A percentile compares a stretch with the other conserved stretches of the same genome.
phyloP scores from a whole-genome alignment of 2,888 invertebrate species.

The Calliphora vomitoria region DNA sequence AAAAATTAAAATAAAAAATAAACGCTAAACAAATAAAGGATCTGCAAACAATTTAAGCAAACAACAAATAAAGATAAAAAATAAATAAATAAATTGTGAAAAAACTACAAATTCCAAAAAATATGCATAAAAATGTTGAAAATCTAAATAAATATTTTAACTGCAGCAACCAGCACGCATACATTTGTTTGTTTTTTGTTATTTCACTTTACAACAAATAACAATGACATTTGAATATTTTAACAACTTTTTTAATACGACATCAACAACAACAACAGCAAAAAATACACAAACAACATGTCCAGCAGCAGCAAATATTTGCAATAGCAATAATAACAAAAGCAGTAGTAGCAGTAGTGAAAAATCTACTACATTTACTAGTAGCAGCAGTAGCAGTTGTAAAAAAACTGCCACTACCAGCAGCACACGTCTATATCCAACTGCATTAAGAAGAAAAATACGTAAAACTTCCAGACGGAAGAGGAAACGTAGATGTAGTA shows the following conservation, averaged over 20 bases:
- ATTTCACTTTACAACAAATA: slow-evolving; percentile 16
- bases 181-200: slow-evolving; percentile 35
- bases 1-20: background rate
- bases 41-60: slow-evolving; percentile 27
- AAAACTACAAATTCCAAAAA: background rate
- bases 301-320: slow-evolving; percentile 53
- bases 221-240: slow-evolving; percentile 60
- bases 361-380: background rate
- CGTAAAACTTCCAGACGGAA: slow-evolving; percentile 70
- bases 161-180: background rate
- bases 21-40: slow-evolving; percentile 6
- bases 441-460: slow-evolving; percentile 54
- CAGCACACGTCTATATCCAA: slow-evolving; percentile 30
- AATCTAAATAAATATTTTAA: slow-evolving; percentile 47
- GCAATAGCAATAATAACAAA: background rate
- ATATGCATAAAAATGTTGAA: slow-evolving; percentile 44
- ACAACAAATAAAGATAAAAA: slow-evolving; percentile 6
- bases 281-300: slow-evolving; percentile 7
- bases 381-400: background rate
- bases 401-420: slow-evolving; percentile 12
- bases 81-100: background rate
- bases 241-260: slow-evolving; percentile 48
- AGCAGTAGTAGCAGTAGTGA: background rate
- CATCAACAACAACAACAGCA: slow-evolving; percentile 8
- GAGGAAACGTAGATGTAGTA: slow-evolving; percentile 55